A percentile compares a stretch with the other conserved stretches of the same genome.
Evolutionary conservation across 2,113 vertebrate genomes (phyloP).

Genomic region (Dinomys branickii): DNA sequence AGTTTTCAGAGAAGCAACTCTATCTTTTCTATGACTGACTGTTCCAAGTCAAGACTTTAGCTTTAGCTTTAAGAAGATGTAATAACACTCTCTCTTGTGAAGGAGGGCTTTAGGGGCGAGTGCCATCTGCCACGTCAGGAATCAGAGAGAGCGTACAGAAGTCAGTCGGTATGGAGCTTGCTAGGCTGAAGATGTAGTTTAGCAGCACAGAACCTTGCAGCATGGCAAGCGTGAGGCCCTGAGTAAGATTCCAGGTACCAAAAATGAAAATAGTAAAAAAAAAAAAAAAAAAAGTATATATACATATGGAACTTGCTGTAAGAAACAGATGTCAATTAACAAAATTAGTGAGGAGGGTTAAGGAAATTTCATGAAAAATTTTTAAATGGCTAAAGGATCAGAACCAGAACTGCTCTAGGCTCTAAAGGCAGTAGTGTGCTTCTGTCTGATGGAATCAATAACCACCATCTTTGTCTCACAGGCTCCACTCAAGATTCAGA

Average conservation of each 20-base stretch:
- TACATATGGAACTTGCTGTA: not conserved
- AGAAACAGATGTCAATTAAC: constrained; percentile 12
- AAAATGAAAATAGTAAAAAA: too few relatives aligned
- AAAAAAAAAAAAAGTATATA: too few relatives aligned
- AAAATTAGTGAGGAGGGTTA: not conserved
- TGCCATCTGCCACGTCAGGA: not conserved
- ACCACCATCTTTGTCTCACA: not conserved
- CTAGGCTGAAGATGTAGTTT: too few relatives aligned
- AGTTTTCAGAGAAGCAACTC: not conserved
- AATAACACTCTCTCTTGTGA: not conserved
- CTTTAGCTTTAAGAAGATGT: not conserved
- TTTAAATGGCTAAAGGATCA: not conserved
- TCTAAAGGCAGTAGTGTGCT: not conserved
- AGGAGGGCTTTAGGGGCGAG: not conserved
- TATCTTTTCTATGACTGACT: not conserved
- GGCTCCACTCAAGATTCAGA: not conserved
- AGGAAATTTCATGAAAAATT: not conserved
- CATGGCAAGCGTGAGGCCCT: too few relatives aligned
- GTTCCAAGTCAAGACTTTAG: not conserved
- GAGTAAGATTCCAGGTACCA: too few relatives aligned
- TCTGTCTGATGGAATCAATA: not conserved
- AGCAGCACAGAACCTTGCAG: too few relatives aligned
- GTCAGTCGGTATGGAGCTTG: not conserved
- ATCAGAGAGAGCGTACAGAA: not conserved
- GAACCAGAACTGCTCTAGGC: not conserved